phyloP scores from a whole-genome alignment of 2,797 vertebrate species.

The Notoglanidium macrostoma region DNA sequence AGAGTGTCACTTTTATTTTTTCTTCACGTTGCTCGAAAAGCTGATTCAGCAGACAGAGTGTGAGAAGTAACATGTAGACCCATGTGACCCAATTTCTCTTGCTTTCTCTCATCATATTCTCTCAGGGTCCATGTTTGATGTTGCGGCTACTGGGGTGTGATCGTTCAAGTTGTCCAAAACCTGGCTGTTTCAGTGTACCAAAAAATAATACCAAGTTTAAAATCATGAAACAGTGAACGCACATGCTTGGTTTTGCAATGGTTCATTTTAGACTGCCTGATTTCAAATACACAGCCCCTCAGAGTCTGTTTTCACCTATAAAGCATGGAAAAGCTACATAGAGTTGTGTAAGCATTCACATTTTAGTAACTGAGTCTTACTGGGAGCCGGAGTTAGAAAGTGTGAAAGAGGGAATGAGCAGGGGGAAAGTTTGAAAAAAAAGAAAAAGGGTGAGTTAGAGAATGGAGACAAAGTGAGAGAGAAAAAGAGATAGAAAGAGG shows the following conservation, averaged over 20 bases:
- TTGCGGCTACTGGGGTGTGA: not conserved
- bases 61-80: not conserved
- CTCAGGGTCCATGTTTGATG: not conserved
- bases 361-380: not conserved
- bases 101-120: not conserved
- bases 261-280: not conserved
- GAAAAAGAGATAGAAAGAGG: constrained; percentile 36
- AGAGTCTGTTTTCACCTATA: not conserved
- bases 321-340: not conserved
- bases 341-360: not conserved
- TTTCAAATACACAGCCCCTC: not conserved
- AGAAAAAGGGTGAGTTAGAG: not conserved
- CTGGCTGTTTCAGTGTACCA: not conserved
- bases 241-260: not conserved
- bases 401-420: not conserved
- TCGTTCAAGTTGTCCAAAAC: not conserved
- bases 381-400: constrained; percentile 23
- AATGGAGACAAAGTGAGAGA: not conserved
- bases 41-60: not conserved
- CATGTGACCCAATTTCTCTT: not conserved
- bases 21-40: not conserved
- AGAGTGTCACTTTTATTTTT: not conserved
- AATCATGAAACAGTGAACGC: not conserved
- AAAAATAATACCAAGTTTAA: not conserved
- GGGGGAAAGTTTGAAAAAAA: not conserved